A percentile compares a stretch with the other conserved stretches of the same genome.
phyloP scores from a whole-genome alignment of 2,113 vertebrate species.

The Psittacula cyanocephala region DNA sequence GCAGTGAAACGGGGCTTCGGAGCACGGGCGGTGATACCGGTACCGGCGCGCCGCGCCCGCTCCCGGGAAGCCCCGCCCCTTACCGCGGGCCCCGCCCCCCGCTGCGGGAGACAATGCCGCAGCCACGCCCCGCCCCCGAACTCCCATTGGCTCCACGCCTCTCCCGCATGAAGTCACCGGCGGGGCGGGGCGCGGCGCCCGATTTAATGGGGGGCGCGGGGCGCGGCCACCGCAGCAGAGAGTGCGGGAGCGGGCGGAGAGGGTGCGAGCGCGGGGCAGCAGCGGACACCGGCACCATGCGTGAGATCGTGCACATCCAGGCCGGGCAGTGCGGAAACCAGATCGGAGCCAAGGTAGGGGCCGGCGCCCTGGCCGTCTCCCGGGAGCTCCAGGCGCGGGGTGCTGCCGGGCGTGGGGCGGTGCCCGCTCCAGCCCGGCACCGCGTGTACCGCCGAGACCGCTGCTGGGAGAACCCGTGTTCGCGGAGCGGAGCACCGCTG shows the following conservation, averaged over 20 bases:
- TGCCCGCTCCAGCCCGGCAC: background rate
- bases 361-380: too few species aligned
- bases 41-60: too few species aligned
- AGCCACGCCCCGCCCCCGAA: background rate
- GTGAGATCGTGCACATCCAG: conserved; percentile 94
- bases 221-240: background rate
- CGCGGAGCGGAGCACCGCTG: background rate
- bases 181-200: background rate
- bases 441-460: background rate
- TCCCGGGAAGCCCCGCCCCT: background rate
- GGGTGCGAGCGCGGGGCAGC: background rate
- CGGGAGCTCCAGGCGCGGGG: background rate
- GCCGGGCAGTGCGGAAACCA: conserved; percentile 93
- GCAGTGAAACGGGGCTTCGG: too few species aligned
- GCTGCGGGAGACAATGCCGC: background rate
- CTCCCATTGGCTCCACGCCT: background rate
- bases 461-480: background rate
- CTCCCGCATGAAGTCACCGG: background rate
- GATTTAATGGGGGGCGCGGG: background rate
- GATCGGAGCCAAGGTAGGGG: conserved; percentile 91
- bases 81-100: fast-evolving
- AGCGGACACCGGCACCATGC: conserved; percentile 76
- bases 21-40: too few species aligned
- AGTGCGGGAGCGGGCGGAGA: background rate
- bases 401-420: background rate